Evolutionary conservation across 1,140 invertebrate species (phyloP), one percentile per base, ranked within the genome.

Genomic region (Trypoxylus dichotomus): DNA sequence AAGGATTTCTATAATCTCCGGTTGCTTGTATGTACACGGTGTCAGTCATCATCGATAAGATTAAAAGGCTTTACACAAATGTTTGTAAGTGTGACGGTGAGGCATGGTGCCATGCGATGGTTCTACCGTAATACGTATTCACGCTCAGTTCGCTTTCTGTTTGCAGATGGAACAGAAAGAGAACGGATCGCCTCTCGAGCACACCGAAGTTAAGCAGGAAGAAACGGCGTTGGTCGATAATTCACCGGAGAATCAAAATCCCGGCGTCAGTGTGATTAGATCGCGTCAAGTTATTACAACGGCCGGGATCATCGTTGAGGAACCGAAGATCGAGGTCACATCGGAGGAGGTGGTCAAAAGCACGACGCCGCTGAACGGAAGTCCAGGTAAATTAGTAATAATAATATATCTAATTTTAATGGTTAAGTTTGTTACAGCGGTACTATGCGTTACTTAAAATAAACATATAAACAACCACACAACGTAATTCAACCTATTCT

Each of bases 201-300:
- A 63, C 21, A 21, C 0, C 15, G 60, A 63, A 21, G 6, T 63
- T 19, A 63, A 63, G 21, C 60, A 63, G 25, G 60, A 63, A 24
- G 60, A 63, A 25, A 24, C 60, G 19, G 19, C 13, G 13, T 5
- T 11, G 19, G 19, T 24, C 8, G 71, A 73, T 13, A 37, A 73
- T 73, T 41, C 71, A n/a, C 71, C 11, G 37, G 71, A 73, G 37
- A 32, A 32, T 32, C 71, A 73, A 7, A 73, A 73, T 73, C 27
- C 29, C 25, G 71, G 71, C 0, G 71, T 73, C 3, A 73, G 71
- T 42, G 71, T 73, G 10, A 73, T 73, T n/a, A 29, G 71, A 21
- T 27, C 71, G 29, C 10, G 71, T 0, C 71, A 73, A 21, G 27
- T 73, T 11, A 73, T 73, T 3, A 73, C 71, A 13, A 73, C 71